phyloP scores from a whole-genome alignment of 2,797 vertebrate species.

The Acipenser ruthenus region DNA sequence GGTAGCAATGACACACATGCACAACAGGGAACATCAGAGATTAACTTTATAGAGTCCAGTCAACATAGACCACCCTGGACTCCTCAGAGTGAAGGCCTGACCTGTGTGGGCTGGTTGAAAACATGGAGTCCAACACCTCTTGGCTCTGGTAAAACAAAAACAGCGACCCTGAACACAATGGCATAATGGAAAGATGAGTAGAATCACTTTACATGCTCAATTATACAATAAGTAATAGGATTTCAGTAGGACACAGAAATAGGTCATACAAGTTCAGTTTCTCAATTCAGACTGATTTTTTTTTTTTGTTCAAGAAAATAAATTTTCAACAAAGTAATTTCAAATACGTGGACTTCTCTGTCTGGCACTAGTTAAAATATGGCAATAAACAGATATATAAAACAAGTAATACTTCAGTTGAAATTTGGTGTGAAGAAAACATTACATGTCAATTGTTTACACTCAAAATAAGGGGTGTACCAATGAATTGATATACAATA shows the following conservation, averaged over 20 bases:
- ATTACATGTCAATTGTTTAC: too few species aligned
- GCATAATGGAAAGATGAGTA: too few species aligned
- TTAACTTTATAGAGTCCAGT: too few species aligned
- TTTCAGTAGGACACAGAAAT: conserved; percentile 15
- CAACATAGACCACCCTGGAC: conserved; percentile 45
- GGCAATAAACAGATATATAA: conserved; percentile 2
- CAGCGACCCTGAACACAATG: too few species aligned
- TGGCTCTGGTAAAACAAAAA: too few species aligned
- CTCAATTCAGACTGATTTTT: conserved; percentile 37
- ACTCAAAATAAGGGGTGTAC: too few species aligned
- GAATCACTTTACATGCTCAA: too few species aligned
- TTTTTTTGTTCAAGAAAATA: conserved; percentile 40
- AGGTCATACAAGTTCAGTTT: conserved; percentile 12
- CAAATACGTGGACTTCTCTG: conserved; percentile 45
- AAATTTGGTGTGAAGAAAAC: too few species aligned
- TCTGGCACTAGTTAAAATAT: conserved; percentile 60
- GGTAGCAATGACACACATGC: conserved; percentile 56
- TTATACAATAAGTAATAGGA: not conserved
- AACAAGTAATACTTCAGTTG: too few species aligned
- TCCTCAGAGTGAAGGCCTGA: conserved; percentile 44
- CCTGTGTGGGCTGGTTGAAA: conserved; percentile 54
- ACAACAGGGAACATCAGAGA: conserved; percentile 45
- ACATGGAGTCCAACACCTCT: conserved; percentile 41
- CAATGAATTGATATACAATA: too few species aligned
- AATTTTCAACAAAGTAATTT: conserved; percentile 49